Base-by-base conservation (phyloP, 2,888 invertebrate species). In the Drosophila lacicola region DNA sequence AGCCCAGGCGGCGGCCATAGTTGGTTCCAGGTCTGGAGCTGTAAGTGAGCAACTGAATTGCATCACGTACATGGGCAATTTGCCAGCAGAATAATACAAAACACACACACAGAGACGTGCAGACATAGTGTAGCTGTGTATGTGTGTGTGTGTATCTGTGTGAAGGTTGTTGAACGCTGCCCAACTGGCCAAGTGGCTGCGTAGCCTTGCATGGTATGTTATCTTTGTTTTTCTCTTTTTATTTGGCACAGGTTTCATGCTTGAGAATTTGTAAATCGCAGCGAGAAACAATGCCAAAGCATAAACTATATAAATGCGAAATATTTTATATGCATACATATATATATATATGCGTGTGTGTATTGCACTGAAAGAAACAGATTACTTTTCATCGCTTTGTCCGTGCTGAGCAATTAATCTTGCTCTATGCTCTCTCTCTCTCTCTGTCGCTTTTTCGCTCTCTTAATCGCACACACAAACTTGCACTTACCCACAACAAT, bases 401-500 rank as follows among this genome's bases (percentile, higher is more conserved):
- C 70, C 84, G 50, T 61, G 69, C 60, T 73, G 67, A 74, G 88
- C 88, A 88, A 85, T 89, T 89, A 85, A 89, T 85, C 88, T 85
- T 85, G 63, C 67, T 79, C 56, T 70, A 42, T 46, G 41, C 51
- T 33, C 34, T 34, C n/a, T 3, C 33, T 41, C 37, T n/a, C 10
- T 14, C 50, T 36, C 17, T 11, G 11, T 41, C 8, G 9, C 47
- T 34, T 29, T 29, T 29, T 10, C 13, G 21, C n/a, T 49, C 49
- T 33, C 21, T 45, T 44, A 9, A 36, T 29, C n/a, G 3, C 29
- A 62, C 29, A 49, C 29, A 8, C 29, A 8, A n/a, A n/a, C 29
- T 17, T 5, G 25, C 77, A 92, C 95, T 94, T 93, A 96, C 96
- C 96, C 68, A 96, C 95, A 85, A 96, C 95, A 80, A 94, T 93